A percentile compares a stretch with the other conserved stretches of the same genome.
Conservation (phyloP, 2,113 vertebrate species). For the Plectropomus leopardus region DNA sequence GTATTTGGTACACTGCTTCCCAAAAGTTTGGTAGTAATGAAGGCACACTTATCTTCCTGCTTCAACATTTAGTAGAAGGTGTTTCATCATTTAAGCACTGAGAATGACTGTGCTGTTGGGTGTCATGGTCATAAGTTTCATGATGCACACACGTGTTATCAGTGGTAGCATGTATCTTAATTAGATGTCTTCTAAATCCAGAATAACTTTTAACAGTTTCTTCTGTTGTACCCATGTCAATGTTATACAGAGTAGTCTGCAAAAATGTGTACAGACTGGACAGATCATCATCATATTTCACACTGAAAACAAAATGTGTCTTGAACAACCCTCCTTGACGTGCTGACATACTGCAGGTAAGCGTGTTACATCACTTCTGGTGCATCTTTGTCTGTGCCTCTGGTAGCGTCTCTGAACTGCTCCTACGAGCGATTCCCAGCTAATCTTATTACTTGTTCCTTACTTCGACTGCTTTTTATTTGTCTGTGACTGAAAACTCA, state of each 20-base stretch:
- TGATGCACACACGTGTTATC: not conserved
- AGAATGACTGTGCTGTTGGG: not conserved
- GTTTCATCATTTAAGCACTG: not conserved
- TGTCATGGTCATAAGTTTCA: not conserved
- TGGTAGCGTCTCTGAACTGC: too few relatives aligned
- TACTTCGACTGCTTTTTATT: too few relatives aligned
- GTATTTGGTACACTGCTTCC: not conserved
- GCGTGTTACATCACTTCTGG: too few relatives aligned
- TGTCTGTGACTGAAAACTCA: too few relatives aligned
- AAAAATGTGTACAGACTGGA: constrained; percentile 6
- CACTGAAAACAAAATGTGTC: constrained; percentile 5
- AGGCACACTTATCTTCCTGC: not conserved
- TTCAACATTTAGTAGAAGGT: too few relatives aligned
- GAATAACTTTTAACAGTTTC: constrained; percentile 28
- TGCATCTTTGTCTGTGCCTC: too few relatives aligned
- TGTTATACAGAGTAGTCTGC: constrained; percentile 16
- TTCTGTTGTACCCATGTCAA: not conserved
- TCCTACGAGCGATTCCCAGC: too few relatives aligned
- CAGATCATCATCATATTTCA: constrained; percentile 3
- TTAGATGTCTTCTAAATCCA: constrained; percentile 20
- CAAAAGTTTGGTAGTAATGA: not conserved
- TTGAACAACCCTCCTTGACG: too few relatives aligned
- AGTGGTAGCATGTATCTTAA: constrained; percentile 5
- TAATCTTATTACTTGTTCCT: too few relatives aligned
- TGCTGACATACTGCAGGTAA: too few relatives aligned